Conservation (phyloP, 2,888 invertebrate genomes). For the Pyrochroa serraticornis region DNA sequence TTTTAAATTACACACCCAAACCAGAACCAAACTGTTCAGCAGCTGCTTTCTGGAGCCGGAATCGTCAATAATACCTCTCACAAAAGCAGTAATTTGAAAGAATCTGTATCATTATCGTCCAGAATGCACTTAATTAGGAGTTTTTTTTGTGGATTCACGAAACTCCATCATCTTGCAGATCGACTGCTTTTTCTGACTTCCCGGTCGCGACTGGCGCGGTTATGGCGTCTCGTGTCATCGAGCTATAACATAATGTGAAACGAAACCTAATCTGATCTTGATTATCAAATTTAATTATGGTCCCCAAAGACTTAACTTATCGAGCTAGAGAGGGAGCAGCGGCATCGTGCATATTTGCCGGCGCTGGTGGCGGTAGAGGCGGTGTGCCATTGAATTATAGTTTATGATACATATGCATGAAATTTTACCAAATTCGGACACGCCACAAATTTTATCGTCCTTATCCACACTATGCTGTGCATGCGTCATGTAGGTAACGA, state of each 20-base stretch:
- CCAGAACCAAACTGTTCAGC: slow-evolving; percentile 3
- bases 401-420: slow-evolving; percentile 15
- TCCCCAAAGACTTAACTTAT: slow-evolving; percentile 31
- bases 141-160: slow-evolving; percentile 3
- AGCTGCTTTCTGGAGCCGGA: slow-evolving; percentile 15
- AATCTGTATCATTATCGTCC: slow-evolving; percentile 24
- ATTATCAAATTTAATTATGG: slow-evolving; percentile 39
- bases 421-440: background rate
- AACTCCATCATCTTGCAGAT: background rate
- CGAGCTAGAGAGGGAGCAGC: slow-evolving; percentile 27
- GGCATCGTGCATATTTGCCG: slow-evolving; percentile 28
- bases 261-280: slow-evolving; percentile 33
- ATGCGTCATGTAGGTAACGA: background rate
- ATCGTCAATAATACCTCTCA: slow-evolving; percentile 12
- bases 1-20: slow-evolving; percentile 20
- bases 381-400: slow-evolving; percentile 20
- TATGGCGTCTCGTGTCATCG: slow-evolving; percentile 23
- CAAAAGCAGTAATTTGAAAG: slow-evolving; percentile 13
- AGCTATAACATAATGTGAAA: slow-evolving; percentile 29
- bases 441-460: background rate
- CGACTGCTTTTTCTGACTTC: slow-evolving; percentile 3
- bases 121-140: slow-evolving; percentile 28
- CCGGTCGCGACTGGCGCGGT: slow-evolving; percentile 3
- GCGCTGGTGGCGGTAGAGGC: slow-evolving; percentile 9
- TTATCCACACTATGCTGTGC: background rate